A percentile compares a stretch with the other conserved stretches of the same genome.
Conservation (phyloP, 2,888 invertebrate genomes). For the Macrosiphum euphorbiae region DNA sequence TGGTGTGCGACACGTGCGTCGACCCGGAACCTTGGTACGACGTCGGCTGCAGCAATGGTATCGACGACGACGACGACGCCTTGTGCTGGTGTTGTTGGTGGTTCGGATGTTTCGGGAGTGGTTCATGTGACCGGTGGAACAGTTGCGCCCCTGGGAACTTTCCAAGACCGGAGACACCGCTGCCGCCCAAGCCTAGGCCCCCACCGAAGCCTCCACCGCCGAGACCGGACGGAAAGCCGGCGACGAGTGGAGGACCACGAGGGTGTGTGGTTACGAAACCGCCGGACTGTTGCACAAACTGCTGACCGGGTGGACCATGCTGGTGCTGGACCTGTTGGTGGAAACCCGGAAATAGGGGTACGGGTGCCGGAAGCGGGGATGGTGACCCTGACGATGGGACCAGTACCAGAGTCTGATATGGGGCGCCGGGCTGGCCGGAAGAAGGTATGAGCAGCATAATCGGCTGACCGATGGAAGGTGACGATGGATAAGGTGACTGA, state of each 20-base stretch:
- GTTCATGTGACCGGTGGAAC: slow-evolving; percentile 50
- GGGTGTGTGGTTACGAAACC: slow-evolving; percentile 23
- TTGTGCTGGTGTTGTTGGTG: slow-evolving; percentile 30
- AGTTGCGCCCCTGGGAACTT: slow-evolving; percentile 39
- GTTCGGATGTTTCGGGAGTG: not conserved
- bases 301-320: not conserved
- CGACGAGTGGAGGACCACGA: not conserved
- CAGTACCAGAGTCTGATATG: slow-evolving; percentile 59
- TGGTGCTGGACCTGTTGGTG: slow-evolving; percentile 33
- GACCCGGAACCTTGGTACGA: slow-evolving; percentile 49
- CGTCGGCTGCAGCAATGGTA: not conserved
- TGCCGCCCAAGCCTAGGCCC: not conserved
- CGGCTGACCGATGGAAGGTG: slow-evolving; percentile 21
- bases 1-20: slow-evolving; percentile 32
- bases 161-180: not conserved
- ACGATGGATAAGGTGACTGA: not conserved
- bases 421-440: slow-evolving; percentile 63
- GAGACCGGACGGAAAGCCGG: slow-evolving; percentile 29
- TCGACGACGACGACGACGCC: not conserved
- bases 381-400: slow-evolving; percentile 51
- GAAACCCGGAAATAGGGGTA: not conserved
- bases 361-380: not conserved
- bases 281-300: not conserved
- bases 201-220: not conserved
- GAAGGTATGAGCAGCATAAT: slow-evolving; percentile 64